Evolutionary conservation across 2,113 vertebrate genomes (phyloP), one percentile per base, ranked within the genome.

Genomic region (Pachyramphus minor): DNA sequence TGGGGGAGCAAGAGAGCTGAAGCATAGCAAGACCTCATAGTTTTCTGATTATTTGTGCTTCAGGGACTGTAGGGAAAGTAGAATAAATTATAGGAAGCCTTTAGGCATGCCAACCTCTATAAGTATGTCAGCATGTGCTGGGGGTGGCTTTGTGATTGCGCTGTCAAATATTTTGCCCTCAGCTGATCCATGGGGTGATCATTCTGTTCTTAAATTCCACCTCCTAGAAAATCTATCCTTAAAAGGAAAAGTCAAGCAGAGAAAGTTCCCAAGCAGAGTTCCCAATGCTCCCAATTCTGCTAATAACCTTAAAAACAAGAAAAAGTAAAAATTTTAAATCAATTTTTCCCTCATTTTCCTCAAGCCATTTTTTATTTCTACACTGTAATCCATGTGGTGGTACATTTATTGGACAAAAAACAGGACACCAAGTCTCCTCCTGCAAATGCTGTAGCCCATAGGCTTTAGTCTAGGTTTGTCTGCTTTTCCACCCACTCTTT

Each of bases 151-250:
- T 25, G 59, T 69, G 42, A 27, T 33, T 84, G 44, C 31, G 27
- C 60, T 88, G 79, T 62, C 72, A 90, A 60, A 81, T 66, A 86
- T 82, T 94, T 96, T 93, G 59, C 79, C 44, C 39, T 79, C 71
- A 80, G 66, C 16, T 76, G 45, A 91, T 39, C 89, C 74, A 66
- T 75, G 58, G 41, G 33, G n/a, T 90, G 74, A 50, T 76, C 91
- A 83, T 79, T 94, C 93, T 96, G 81, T 83, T 93, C 84, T 67
- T 62, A 89, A 95, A 60, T 91, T 94, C 58, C 39, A 58, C 25
- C 74, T 87, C n/a, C 71, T 89, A 49, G n/a, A 93, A 87, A 73
- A 96, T 44, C 31, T 88, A 35, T 30, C 37, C 77, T 60, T 89
- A 75, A 91, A 78, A 91, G 42, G 33, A 74, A 66, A 87, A 84